Evolutionary conservation across 2,113 vertebrate genomes (phyloP).

Genomic region (Proterorhinus semilunaris): DNA sequence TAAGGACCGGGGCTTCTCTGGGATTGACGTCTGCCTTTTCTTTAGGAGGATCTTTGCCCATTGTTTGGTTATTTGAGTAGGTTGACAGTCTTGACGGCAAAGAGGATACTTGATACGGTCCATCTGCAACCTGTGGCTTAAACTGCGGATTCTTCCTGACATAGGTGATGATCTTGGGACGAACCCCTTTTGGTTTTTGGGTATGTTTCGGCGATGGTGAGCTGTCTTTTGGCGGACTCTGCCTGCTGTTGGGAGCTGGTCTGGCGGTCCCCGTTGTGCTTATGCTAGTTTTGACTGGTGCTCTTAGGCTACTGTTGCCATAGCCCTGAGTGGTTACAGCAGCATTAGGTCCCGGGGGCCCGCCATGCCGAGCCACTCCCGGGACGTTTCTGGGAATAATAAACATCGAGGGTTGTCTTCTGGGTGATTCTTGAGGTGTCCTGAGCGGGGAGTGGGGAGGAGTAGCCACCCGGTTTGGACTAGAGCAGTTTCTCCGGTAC

Average conservation of each 20-base stretch:
- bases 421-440: conserved; percentile 73
- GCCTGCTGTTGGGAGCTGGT: conserved; percentile 74
- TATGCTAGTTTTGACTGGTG: conserved; percentile 81
- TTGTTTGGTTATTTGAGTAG: conserved; percentile 65
- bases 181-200: conserved; percentile 89
- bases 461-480: conserved; percentile 60
- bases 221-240: conserved; percentile 63
- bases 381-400: conserved; percentile 64
- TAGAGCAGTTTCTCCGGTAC: conserved; percentile 67
- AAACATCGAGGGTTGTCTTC: conserved; percentile 63
- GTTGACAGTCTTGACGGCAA: conserved; percentile 78
- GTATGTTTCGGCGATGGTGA: conserved; percentile 74
- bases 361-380: conserved; percentile 52
- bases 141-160: conserved; percentile 89
- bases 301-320: conserved; percentile 79
- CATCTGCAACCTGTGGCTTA: conserved; percentile 78
- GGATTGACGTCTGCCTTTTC: conserved; percentile 67
- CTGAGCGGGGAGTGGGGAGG: conserved; percentile 69
- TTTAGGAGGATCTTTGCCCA: conserved; percentile 61
- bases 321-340: conserved; percentile 67
- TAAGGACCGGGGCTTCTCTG: conserved; percentile 70
- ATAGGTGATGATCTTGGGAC: conserved; percentile 97
- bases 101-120: conserved; percentile 79
- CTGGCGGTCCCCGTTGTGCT: conserved; percentile 85
- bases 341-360: conserved; percentile 52